phyloP scores from a whole-genome alignment of 1,140 invertebrate species.

The Diuraphis noxia region DNA sequence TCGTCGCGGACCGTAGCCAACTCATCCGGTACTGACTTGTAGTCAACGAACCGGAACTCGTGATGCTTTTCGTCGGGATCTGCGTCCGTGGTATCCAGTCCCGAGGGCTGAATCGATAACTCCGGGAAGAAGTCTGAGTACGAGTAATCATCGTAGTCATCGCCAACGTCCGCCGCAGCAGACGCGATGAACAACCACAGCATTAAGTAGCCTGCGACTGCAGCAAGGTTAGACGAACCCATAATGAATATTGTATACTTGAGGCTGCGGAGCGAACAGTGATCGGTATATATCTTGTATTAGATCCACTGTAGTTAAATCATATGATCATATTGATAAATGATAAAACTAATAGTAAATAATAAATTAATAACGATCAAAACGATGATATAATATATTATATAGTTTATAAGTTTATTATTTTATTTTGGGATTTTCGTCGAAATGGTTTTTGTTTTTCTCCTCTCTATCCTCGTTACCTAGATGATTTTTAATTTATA shows the following conservation, averaged over 20 bases:
- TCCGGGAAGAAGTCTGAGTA: background rate
- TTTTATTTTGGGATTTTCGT: background rate
- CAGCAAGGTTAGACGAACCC: background rate
- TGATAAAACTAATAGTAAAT: no score
- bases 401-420: slow-evolving; percentile 29
- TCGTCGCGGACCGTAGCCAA: background rate
- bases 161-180: background rate
- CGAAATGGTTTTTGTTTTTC: no score
- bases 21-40: background rate
- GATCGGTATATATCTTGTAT: background rate
- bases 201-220: background rate
- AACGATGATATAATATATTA: background rate
- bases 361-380: no score
- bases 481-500: no score
- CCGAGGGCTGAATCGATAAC: background rate
- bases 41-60: background rate
- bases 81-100: background rate
- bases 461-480: no score
- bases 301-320: background rate
- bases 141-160: background rate
- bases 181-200: background rate
- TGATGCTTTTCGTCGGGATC: background rate
- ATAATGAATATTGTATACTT: background rate
- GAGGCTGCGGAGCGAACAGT: background rate
- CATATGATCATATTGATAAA: background rate